These are phyloP conservation scores for Didymodactylos carnosus DNA, from an alignment of 2,888 invertebrate species.

Conservation along the genomic window DNA sequence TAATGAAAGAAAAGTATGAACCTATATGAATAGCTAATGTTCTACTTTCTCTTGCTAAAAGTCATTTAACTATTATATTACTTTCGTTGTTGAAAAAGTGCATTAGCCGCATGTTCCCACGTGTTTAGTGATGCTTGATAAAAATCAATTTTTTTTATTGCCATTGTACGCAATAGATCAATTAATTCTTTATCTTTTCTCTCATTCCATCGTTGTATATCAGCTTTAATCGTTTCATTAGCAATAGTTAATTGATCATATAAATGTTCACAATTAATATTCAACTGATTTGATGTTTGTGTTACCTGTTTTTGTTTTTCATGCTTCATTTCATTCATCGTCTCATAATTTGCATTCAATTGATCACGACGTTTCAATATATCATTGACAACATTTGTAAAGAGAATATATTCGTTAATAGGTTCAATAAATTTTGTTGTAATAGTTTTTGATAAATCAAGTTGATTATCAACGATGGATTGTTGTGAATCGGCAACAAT, in stretches of 20 bases:
- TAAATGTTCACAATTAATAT: not conserved
- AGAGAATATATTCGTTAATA: not conserved
- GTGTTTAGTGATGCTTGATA: not conserved
- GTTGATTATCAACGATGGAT: not conserved
- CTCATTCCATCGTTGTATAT: not conserved
- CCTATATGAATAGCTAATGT: too few species aligned
- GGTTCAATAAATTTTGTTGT: not conserved
- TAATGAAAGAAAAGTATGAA: too few species aligned
- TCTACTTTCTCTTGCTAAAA: too few species aligned
- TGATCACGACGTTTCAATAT: not conserved
- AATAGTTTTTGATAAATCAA: not conserved
- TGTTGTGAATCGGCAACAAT: not conserved
- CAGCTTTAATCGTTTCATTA: not conserved
- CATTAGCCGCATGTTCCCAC: not conserved
- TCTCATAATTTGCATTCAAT: not conserved
- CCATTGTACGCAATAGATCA: not conserved
- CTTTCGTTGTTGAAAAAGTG: too few species aligned
- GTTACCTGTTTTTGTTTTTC: too few species aligned
- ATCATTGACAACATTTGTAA: not conserved
- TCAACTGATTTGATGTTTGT: too few species aligned
- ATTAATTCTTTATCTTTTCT: not conserved
- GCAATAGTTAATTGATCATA: not conserved
- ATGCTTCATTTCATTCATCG: too few species aligned
- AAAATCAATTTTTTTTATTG: not conserved
- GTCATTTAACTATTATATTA: too few species aligned